Evolutionary conservation across 2,113 vertebrate genomes (phyloP).

Genomic region (Solea senegalensis): DNA sequence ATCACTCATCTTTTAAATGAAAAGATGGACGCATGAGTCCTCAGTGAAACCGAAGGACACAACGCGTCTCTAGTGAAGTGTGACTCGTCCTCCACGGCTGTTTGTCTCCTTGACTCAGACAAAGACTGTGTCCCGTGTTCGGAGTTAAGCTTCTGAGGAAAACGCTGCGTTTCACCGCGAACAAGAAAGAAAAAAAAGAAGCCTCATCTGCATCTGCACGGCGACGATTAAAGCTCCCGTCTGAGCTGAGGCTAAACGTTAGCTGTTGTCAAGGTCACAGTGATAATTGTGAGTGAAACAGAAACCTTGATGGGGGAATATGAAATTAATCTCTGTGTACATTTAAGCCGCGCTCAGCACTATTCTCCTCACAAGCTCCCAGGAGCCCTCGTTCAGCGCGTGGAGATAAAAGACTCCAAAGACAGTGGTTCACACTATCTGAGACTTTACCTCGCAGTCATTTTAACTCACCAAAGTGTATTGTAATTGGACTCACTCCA

Average conservation of each 20-base stretch:
- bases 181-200: constrained; percentile 27
- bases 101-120: constrained; percentile 26
- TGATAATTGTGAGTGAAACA: constrained; percentile 60
- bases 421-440: constrained; percentile 48
- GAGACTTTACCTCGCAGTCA: constrained; percentile 49
- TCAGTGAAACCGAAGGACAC: no score
- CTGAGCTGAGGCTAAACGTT: constrained; percentile 58
- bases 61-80: constrained; percentile 2
- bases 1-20: no score
- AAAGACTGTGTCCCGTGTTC: constrained; percentile 32
- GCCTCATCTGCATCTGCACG: constrained; percentile 49
- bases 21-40: no score
- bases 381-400: constrained; percentile 39
- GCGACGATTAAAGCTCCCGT: constrained; percentile 61
- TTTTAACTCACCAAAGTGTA: constrained; percentile 44
- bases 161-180: constrained; percentile 32
- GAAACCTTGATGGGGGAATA: constrained; percentile 63
- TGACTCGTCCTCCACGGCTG: constrained; percentile 15
- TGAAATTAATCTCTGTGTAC: constrained; percentile 72
- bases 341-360: constrained; percentile 63
- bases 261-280: constrained; percentile 70
- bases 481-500: constrained; percentile 43
- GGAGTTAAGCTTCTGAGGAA: constrained; percentile 38
- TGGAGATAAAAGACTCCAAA: constrained; percentile 68
- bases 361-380: constrained; percentile 59